Percentiles rank a stretch among this genome's conserved stretches.
Conservation (phyloP, 2,113 vertebrate species). For the Sander lucioperca region DNA sequence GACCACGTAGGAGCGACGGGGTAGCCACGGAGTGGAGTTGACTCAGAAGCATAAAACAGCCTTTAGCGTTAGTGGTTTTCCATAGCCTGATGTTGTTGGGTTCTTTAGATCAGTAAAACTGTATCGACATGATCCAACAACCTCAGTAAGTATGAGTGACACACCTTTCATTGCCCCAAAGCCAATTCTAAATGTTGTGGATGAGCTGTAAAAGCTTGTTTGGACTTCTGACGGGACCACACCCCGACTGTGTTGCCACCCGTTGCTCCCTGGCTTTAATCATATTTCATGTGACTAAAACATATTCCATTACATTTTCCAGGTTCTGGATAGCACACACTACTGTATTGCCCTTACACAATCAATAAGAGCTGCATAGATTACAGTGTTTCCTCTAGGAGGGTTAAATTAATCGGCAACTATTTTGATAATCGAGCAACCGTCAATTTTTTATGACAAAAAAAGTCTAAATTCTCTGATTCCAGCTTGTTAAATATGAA, state of each 20-base stretch:
- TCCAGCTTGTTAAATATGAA: no score
- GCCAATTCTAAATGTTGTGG: not conserved
- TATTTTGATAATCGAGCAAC: no score
- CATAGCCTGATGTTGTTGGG: not conserved
- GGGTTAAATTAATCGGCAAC: no score
- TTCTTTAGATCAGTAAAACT: not conserved
- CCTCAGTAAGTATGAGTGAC: constrained; percentile 22
- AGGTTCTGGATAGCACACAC: constrained; percentile 17
- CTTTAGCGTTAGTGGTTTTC: not conserved
- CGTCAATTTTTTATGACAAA: no score
- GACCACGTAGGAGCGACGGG: no score
- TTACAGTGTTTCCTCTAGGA: no score
- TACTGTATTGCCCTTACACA: not conserved
- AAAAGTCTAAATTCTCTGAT: no score
- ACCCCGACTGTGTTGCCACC: constrained; percentile 24
- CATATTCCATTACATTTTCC: constrained; percentile 26
- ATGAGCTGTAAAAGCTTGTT: constrained; percentile 21
- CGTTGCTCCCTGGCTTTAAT: constrained; percentile 32
- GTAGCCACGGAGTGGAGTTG: no score
- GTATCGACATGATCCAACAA: constrained; percentile 37
- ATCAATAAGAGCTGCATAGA: no score
- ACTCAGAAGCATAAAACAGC: no score
- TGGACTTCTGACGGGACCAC: constrained; percentile 32
- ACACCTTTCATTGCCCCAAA: constrained; percentile 40
- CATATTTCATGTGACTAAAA: constrained; percentile 31